Base-by-base conservation (phyloP, 2,888 invertebrate genomes). In the Monoplex corrugatus region DNA sequence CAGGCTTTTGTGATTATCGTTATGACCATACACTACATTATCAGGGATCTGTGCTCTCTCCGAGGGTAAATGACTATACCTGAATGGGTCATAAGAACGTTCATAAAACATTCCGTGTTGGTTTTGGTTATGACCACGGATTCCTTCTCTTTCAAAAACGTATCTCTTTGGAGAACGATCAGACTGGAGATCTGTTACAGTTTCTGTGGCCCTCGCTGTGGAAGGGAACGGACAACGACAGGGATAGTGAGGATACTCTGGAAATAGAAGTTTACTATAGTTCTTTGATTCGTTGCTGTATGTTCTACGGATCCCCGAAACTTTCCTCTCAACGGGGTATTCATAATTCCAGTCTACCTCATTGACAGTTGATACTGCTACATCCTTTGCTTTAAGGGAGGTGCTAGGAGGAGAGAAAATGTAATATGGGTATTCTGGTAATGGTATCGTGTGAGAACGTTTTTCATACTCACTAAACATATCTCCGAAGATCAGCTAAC, bases 301-400 rank as follows among this genome's bases (percentile, higher is more conserved):
- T 19, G 28, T 84, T 84, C 84, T 50, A 35, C 50, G 57, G 19
- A 84, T 8, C n/a, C 84, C 84, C 35, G 84, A 84, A 3, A 84
- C 84, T 28, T 57, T 84, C 38, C 84, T 50, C 35, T 84, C 84
- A 57, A 16, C 13, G 16, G 83, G 83, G n/a, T 50, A 16, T 1
- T 23, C 2, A 44, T 83, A 83, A 43, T 83, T 50, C 83, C 83
- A 83, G 8, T 45, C 83, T 32, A 50, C 32, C n/a, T 32, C 44
- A 6, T 8, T 32, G 0, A 38, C 38, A 38, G 38, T 10, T 3
- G 75, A 38, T 6, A 13, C 38, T 75, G 75, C 75, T 68, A n/a
- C n/a, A 28, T 75, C 38, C 10, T 32, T 35, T 38, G 13, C 35
- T 13, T 38, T 38, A 38, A 38, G 23, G 23, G 28, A 40, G 43